Evolutionary conservation across 2,113 vertebrate species (phyloP), one percentile per base, ranked within the genome.

Genomic region (Vidua macroura): DNA sequence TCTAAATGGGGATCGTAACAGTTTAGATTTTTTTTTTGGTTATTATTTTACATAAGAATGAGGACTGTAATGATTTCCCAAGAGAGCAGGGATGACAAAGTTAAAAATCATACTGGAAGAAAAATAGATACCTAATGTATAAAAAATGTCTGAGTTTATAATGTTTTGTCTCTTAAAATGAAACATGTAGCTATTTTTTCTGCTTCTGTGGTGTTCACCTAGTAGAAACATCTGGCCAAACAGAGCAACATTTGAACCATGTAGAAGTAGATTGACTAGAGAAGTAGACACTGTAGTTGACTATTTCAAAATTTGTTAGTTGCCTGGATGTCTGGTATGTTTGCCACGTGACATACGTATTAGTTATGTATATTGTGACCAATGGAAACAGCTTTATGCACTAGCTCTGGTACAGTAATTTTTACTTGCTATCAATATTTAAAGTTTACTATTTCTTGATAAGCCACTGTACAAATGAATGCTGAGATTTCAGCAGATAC

Each of bases 1-100:
- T 86, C 86, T 95, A 93, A 96, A 97, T 91, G 67, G 59, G 49
- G 81, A 73, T 83, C 93, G 58, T 41, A 94, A 85, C 63, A 87
- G 21, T 75, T 95, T 23, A 90, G n/a, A 24, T 89, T 33, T 39
- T 41, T 88, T 68, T 44, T 22, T 90, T 62, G 2, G 2, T 69
- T 91, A 60, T 69, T 74, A 51, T 70, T 83, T 93, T 51, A 73
- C 59, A 67, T 59, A 69, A 44, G 19, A 74, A 79, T 23, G 9
- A 81, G 20, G 52, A 58, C n/a, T 62, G 11, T 55, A 83, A 59
- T 35, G 43, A 69, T 73, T 85, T 93, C 75, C 74, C 19, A 52
- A 53, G 33, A 86, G 24, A 85, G 17, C 28, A 31, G 67, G 52
- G 28, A 53, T 43, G 49, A 52, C 43, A 28, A 56, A 62, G 25